These are phyloP conservation scores for Ia io DNA, from an alignment of 2,113 vertebrate species.

Conservation along the genomic window DNA sequence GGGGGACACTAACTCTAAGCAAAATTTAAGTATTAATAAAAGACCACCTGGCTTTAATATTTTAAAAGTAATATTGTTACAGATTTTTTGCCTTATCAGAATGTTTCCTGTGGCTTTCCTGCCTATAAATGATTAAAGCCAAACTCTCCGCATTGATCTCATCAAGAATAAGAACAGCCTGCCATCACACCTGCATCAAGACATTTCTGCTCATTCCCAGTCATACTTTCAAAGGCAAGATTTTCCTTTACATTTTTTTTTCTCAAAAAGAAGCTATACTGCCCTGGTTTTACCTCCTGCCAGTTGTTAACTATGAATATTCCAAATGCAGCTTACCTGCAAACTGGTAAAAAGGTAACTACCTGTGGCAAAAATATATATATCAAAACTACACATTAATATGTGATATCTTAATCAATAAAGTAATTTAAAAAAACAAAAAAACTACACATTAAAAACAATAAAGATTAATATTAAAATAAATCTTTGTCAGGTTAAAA, in stretches of 20 bases:
- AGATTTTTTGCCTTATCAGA: conserved; percentile 25
- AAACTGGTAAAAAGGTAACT: background rate
- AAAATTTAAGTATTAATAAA: conserved; percentile 2
- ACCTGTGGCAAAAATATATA: background rate
- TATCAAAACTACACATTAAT: background rate
- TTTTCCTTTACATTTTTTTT: background rate
- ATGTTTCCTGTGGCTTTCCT: conserved; percentile 7
- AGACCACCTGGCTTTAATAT: background rate
- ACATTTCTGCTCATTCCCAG: background rate
- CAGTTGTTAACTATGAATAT: background rate
- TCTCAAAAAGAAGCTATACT: background rate
- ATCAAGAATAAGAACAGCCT: background rate
- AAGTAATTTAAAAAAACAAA: no score
- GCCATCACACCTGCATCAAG: background rate
- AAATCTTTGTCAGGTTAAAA: background rate
- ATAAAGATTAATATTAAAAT: background rate
- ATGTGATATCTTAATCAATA: no score
- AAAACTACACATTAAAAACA: background rate
- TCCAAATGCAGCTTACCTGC: background rate
- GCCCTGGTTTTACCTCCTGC: background rate
- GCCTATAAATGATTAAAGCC: background rate
- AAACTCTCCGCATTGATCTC: background rate
- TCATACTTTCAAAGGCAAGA: background rate
- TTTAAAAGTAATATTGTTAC: background rate
- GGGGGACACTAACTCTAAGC: background rate